Base-by-base conservation (phyloP, 2,113 vertebrate species). In the Malurus cyaneus region DNA sequence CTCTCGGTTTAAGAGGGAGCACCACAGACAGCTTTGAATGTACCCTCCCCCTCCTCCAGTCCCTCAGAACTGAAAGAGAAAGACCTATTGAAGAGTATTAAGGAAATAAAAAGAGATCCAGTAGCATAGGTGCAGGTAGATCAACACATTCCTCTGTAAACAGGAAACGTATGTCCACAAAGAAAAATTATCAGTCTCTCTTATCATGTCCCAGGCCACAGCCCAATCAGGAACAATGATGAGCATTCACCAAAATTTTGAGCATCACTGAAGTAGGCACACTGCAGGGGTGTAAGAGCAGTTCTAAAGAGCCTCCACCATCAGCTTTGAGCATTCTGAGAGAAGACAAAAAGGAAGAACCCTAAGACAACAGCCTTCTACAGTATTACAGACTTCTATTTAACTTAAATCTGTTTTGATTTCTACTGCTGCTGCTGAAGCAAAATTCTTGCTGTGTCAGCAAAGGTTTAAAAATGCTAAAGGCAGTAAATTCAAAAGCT, bases 381-480 rank as follows among this genome's bases (percentile, higher is more conserved):
- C 18, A 60, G 61, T 41, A 76, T 71, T 71, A 80, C 16, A 44
- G 65, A 50, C 46, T 72, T 54, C 62, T 71, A 46, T 60, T 64
- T 44, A 73, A 65, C 60, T 89, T 41, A 56, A 69, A 87, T 41
- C 61, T 62, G 57, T 41, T 79, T 52, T 26, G 41, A 69, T 56
- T 88, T 81, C 67, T 44, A 39, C 32, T 44, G 36, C 42, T 53
- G 56, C 31, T 26, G 60, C 66, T 39, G 71, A 34, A 84, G 79
- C 65, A 92, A 88, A 86, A 92, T 25, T 76, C 53, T 67, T 12
- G 0, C 6, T 52, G 46, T 23, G 50, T 39, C 87, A 89, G 49
- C 39, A 76, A 92, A 82, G 67, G 26, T 66, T 94, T 90, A 77
- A 61, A 93, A 95, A 89, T 64, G 54, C 56, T 87, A 52, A 41